Evolutionary conservation across 2,113 vertebrate species (phyloP).

Genomic region (Ovis canadensis): DNA sequence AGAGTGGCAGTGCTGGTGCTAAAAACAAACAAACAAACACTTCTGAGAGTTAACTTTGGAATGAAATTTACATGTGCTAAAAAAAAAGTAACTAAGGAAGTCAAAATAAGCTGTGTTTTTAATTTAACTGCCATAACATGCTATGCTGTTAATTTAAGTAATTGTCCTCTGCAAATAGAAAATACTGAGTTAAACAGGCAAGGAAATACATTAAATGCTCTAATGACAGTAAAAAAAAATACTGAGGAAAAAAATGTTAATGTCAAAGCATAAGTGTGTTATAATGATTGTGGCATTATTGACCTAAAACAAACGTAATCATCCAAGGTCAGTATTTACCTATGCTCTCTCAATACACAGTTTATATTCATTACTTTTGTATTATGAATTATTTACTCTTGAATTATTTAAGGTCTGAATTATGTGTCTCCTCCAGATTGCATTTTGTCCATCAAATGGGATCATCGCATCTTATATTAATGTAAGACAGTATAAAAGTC

Average conservation of each 20-base stretch:
- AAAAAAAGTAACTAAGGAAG: slow-evolving; percentile 9
- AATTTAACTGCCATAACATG: slow-evolving; percentile 24
- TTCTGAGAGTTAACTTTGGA: background rate
- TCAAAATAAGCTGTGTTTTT: slow-evolving; percentile 9
- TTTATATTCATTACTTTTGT: background rate
- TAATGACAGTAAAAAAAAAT: background rate
- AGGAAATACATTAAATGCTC: background rate
- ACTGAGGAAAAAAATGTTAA: background rate
- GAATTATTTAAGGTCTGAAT: slow-evolving; percentile 24
- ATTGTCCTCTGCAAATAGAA: slow-evolving; percentile 8
- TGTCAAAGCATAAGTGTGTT: background rate
- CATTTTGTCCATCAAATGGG: background rate
- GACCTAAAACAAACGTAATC: background rate
- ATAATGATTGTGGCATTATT: background rate
- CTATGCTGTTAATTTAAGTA: slow-evolving; percentile 31
- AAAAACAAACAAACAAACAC: background rate
- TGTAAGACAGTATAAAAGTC: background rate
- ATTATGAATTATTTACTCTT: slow-evolving; percentile 42
- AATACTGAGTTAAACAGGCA: background rate
- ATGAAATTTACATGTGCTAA: slow-evolving; percentile 42
- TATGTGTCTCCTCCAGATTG: background rate
- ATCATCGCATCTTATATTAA: background rate
- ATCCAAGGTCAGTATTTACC: background rate
- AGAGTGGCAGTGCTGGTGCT: background rate
- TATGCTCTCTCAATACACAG: background rate